Base-by-base conservation (phyloP, 2,113 vertebrate genomes). In the Atlantisia rogersi region DNA sequence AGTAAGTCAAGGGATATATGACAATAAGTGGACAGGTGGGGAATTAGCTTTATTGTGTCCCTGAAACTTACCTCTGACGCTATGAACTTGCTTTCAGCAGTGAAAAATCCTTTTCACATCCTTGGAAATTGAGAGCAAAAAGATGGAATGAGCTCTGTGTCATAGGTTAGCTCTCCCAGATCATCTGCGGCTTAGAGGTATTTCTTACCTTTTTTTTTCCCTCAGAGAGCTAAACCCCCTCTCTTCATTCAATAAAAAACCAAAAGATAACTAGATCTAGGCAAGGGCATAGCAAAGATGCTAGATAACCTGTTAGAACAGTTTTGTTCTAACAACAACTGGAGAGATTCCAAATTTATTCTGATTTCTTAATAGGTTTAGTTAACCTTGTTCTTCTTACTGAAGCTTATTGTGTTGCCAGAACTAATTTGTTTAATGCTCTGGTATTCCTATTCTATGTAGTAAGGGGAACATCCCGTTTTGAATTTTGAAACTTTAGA, bases 101-200 rank as follows among this genome's bases (percentile, higher is more conserved):
- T 68, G 69, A 78, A 86, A 94, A 95, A 91, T 78, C 91, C 63
- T 55, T 93, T 94, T 77, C 63, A 77, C 91, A 82, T 92, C 78
- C 32, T 50, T 13, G 14, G 59, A 86, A 88, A 50, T 96, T 86
- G 67, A 77, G 71, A 88, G 63, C 48, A 85, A 76, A 74, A 76
- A 62, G 71, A 29, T 37, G 22, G 89, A 84, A 83, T 71, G 89
- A 79, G 84, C 37, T 89, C 65, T 37, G 48, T 91, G 86, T 65
- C 62, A 44, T 28, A 91, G 89, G 93, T 89, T 75, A 91, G 62
- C 56, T 89, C 63, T 85, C 62, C 58, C 58, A 48, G 44, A 91
- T 84, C 84, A 73, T 82, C 89, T 91, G 53, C 70, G 64, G 94
- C 87, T 91, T 93, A 93, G 70, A 94, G 70, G 65, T 48, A 63